phyloP scores from a whole-genome alignment of 2,797 vertebrate genomes.

The Centropyge bicolor region DNA sequence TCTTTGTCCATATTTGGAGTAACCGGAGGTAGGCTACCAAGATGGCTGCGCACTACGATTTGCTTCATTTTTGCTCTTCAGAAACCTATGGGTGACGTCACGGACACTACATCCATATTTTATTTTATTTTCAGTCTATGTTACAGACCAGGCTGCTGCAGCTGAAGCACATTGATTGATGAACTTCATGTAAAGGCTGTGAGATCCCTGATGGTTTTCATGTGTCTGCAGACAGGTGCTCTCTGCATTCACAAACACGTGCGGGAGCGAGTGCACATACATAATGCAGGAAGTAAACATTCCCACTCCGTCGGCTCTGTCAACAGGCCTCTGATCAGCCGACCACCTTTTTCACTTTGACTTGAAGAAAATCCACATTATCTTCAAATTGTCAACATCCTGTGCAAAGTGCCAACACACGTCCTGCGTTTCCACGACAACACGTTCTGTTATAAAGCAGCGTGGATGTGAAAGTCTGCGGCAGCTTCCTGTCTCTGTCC shows the following conservation, averaged over 20 bases:
- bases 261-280: slow-evolving; percentile 6
- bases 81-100: too few relatives aligned
- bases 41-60: too few relatives aligned
- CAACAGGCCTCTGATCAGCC: slow-evolving; percentile 47
- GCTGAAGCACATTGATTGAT: slow-evolving; percentile 28
- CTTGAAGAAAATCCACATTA: background rate
- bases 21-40: too few relatives aligned
- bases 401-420: background rate
- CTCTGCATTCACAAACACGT: slow-evolving; percentile 29
- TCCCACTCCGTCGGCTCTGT: slow-evolving; percentile 35
- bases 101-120: too few relatives aligned
- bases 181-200: slow-evolving; percentile 28
- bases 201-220: slow-evolving; percentile 23
- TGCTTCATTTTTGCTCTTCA: too few relatives aligned
- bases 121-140: too few relatives aligned
- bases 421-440: background rate
- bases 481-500: background rate
- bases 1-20: too few relatives aligned
- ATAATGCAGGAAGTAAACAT: slow-evolving; percentile 36
- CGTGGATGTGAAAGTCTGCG: background rate
- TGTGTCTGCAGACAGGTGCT: slow-evolving; percentile 19
- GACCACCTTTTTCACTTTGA: slow-evolving; percentile 51
- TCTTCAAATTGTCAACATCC: background rate
- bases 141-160: background rate
- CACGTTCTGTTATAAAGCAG: background rate